Percentiles rank a stretch among this genome's conserved stretches.
Evolutionary conservation across 2,113 vertebrate species (phyloP).

Genomic region (Vulpes vulpes): DNA sequence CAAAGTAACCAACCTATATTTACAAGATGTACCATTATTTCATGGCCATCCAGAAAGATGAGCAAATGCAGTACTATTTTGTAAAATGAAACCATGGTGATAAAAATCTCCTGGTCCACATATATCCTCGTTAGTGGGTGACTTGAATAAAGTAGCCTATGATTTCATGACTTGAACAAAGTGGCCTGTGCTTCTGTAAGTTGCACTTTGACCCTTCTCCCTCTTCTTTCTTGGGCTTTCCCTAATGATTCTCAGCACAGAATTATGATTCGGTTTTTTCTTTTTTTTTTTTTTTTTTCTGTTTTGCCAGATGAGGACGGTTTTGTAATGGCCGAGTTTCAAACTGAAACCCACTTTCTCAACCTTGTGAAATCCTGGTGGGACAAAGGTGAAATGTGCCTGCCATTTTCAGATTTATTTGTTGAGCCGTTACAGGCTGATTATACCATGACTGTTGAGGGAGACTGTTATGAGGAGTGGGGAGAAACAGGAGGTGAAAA

Average conservation of each 20-base stretch:
- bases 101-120: conserved; percentile 45
- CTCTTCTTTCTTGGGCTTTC: neutral
- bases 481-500: neutral
- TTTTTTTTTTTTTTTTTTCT: too few relatives aligned
- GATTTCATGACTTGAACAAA: neutral
- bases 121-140: conserved; percentile 46
- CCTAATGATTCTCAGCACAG: neutral
- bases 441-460: neutral
- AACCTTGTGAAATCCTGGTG: too few relatives aligned
- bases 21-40: conserved; percentile 79
- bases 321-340: too few relatives aligned
- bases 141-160: conserved; percentile 57
- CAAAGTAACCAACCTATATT: conserved; percentile 71
- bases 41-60: conserved; percentile 65
- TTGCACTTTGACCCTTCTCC: neutral
- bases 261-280: too few relatives aligned
- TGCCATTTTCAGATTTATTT: too few relatives aligned
- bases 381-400: too few relatives aligned
- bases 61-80: conserved; percentile 71
- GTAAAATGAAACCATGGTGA: neutral
- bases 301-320: too few relatives aligned
- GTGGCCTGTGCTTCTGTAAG: neutral
- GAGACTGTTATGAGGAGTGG: neutral
- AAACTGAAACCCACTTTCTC: too few relatives aligned
- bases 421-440: too few relatives aligned